Percentiles rank a stretch among this genome's conserved stretches.
These are phyloP conservation scores for Ormyrus labotus DNA, from an alignment of 2,888 invertebrate genomes.

Conservation along the genomic window DNA sequence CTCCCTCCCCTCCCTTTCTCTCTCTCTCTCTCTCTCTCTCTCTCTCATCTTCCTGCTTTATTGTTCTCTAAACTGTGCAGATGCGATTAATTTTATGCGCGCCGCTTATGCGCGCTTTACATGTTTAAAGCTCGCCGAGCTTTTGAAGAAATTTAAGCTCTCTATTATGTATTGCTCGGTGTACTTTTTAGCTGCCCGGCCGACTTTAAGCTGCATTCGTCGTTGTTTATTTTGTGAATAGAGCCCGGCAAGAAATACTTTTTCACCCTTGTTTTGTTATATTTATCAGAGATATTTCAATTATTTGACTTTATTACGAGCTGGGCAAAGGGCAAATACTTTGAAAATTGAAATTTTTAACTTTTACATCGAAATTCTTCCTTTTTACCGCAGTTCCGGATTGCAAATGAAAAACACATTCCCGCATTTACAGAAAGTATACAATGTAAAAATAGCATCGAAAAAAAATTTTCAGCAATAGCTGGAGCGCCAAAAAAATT, in stretches of 20 bases:
- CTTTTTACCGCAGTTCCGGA: too few species aligned
- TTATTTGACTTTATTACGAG: not conserved
- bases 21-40: constrained; percentile 22
- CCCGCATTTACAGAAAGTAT: not conserved
- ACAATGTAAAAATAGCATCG: too few species aligned
- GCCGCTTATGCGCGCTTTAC: constrained; percentile 33
- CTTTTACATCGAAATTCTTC: too few species aligned
- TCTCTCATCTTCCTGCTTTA: constrained; percentile 52
- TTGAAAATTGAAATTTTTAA: not conserved
- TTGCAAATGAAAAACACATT: not conserved
- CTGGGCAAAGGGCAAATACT: not conserved
- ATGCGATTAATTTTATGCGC: constrained; percentile 52
- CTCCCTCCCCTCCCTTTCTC: constrained; percentile 39
- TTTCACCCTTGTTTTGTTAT: not conserved
- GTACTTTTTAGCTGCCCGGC: not conserved
- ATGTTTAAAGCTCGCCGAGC: constrained; percentile 16
- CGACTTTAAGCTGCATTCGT: not conserved
- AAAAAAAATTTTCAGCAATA: not conserved
- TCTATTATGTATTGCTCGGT: constrained; percentile 32
- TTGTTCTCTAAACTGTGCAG: constrained; percentile 54
- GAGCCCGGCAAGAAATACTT: not conserved
- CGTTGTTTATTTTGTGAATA: constrained; percentile 24
- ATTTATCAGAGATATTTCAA: not conserved
- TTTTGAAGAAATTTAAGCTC: constrained; percentile 52
- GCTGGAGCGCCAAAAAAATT: not conserved